phyloP scores from a whole-genome alignment of 2,113 vertebrate genomes.

The Sclerurus mexicanus region DNA sequence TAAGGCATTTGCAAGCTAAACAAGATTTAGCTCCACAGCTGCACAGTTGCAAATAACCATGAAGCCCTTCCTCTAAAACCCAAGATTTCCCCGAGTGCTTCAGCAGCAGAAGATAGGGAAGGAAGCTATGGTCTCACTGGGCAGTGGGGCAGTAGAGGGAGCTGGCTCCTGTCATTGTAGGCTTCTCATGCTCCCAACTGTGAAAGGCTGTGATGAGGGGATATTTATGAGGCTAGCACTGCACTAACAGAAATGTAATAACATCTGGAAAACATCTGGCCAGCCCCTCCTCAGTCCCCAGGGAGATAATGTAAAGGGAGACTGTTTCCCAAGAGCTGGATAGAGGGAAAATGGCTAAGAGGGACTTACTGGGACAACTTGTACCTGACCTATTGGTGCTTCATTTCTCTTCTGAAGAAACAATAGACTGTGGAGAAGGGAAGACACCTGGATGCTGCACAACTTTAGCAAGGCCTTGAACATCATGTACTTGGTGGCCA shows the following conservation, averaged over 20 bases:
- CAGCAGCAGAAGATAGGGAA: neutral
- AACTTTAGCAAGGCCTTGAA: neutral
- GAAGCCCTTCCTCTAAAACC: neutral
- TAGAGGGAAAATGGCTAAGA: neutral
- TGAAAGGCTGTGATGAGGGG: neutral
- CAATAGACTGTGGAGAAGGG: neutral
- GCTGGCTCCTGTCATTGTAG: neutral
- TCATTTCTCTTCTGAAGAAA: neutral
- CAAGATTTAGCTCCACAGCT: neutral
- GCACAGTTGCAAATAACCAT: neutral
- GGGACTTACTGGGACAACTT: neutral
- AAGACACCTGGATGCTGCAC: neutral
- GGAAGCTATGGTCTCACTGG: neutral
- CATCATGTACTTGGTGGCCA: neutral
- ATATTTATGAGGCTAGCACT: neutral
- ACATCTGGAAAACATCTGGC: neutral
- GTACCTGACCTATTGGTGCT: neutral
- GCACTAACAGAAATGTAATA: neutral
- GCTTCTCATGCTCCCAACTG: neutral
- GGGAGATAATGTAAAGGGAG: neutral
- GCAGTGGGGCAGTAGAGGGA: neutral
- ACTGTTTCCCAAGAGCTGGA: neutral
- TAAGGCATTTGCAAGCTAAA: neutral
- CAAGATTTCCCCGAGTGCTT: neutral
- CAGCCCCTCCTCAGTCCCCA: neutral